Evolutionary conservation across 2,888 invertebrate species (phyloP).

Genomic region (Chrysopilus asiliformis): DNA sequence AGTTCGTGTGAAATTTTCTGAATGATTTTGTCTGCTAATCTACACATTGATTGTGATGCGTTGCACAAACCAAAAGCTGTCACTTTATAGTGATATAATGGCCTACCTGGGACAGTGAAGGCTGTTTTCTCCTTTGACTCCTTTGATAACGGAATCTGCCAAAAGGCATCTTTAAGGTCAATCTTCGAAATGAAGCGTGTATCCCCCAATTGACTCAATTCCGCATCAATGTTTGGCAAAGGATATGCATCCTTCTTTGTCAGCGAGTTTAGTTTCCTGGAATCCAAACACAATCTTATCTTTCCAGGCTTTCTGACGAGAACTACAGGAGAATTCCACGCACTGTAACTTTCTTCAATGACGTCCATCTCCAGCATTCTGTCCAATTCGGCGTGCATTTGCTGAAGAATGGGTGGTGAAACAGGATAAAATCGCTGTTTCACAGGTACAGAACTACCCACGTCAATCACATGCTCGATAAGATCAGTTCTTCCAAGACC

Average conservation of each 20-base stretch:
- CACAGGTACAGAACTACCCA: not conserved
- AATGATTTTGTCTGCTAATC: not conserved
- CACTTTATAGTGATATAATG: not conserved
- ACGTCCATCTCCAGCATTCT: not conserved
- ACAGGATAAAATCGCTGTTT: not conserved
- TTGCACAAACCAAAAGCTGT: not conserved
- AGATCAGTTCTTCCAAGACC: conserved; percentile 1
- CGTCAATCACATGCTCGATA: not conserved
- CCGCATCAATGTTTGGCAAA: not conserved
- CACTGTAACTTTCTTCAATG: not conserved
- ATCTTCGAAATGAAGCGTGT: not conserved
- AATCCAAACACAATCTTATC: not conserved
- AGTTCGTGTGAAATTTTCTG: too few relatives aligned
- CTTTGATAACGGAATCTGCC: not conserved
- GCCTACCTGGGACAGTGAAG: not conserved
- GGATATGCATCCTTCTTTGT: not conserved
- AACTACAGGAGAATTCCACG: not conserved
- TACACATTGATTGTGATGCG: not conserved
- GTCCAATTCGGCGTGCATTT: not conserved
- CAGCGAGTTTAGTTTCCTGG: not conserved
- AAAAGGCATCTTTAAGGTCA: not conserved
- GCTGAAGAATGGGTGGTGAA: not conserved
- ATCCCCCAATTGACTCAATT: not conserved
- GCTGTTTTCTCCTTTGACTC: not conserved
- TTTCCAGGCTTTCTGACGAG: not conserved